Conservation (phyloP, 2,113 vertebrate genomes). For the Apistogramma diplotaenia region DNA sequence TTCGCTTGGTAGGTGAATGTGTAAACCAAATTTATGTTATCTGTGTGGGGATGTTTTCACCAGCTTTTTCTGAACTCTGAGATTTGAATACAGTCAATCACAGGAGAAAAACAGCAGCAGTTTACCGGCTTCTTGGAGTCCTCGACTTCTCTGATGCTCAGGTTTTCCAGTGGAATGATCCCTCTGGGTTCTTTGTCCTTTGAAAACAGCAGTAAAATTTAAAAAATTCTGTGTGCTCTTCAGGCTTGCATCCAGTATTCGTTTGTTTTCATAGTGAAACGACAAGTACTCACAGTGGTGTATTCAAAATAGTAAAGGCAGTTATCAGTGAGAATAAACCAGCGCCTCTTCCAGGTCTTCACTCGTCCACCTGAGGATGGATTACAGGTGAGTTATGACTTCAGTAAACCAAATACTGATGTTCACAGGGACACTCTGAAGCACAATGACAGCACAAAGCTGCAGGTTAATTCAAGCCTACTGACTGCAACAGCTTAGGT, state of each 20-base stretch:
- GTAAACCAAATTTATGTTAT: too few relatives aligned
- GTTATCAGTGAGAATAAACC: conserved; percentile 98
- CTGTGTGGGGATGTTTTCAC: neutral
- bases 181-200: conserved; percentile 97
- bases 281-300: conserved; percentile 85
- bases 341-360: conserved; percentile 97
- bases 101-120: neutral
- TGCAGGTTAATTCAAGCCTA: conserved; percentile 11
- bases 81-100: neutral
- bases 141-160: conserved; percentile 94
- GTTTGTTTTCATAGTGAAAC: neutral
- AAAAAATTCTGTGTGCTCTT: neutral
- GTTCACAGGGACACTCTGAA: neutral
- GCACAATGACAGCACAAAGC: neutral
- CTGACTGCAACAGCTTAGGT: conserved; percentile 16
- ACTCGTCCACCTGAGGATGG: conserved; percentile 88
- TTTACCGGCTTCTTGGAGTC: conserved; percentile 94
- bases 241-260: neutral
- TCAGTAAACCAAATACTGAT: neutral
- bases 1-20: too few relatives aligned
- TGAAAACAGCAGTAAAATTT: neutral
- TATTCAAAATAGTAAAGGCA: conserved; percentile 99
- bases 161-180: conserved; percentile 95
- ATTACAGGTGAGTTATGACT: conserved; percentile 61
- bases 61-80: neutral